phyloP scores from a whole-genome alignment of 1,140 invertebrate genomes.

The Drosophila ercepeae region DNA sequence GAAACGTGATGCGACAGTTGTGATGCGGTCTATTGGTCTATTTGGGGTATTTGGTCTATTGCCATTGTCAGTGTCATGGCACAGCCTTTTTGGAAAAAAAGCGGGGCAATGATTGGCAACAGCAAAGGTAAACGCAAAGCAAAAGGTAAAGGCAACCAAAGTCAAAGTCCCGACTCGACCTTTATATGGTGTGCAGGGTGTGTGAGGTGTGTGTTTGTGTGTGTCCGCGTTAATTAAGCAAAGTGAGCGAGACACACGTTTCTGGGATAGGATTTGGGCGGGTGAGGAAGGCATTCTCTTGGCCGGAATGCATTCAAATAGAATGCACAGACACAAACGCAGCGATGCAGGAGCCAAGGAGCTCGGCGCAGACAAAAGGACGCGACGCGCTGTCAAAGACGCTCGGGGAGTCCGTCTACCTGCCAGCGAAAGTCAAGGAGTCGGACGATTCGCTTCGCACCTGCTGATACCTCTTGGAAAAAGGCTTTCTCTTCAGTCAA shows the following conservation, averaged over 20 bases:
- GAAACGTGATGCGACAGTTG: slow-evolving; percentile 73
- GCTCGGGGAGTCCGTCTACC: slow-evolving; percentile 49
- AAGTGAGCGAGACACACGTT: slow-evolving; percentile 78
- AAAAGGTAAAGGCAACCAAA: slow-evolving; percentile 27
- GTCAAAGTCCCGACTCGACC: slow-evolving; percentile 70
- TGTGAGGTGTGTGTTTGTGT: slow-evolving; percentile 34
- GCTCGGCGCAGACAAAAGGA: slow-evolving; percentile 53
- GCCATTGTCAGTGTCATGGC: slow-evolving; percentile 50
- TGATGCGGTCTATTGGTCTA: slow-evolving; percentile 58
- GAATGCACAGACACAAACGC: slow-evolving; percentile 66
- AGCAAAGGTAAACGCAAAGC: slow-evolving; percentile 25
- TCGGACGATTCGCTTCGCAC: neutral
- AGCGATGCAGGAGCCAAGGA: slow-evolving; percentile 48
- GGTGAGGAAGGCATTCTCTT: slow-evolving; percentile 14
- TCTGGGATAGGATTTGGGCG: neutral
- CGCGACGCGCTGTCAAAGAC: slow-evolving; percentile 26
- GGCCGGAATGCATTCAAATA: slow-evolving; percentile 64
- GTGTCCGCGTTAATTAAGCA: slow-evolving; percentile 78
- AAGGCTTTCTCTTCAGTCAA: too few relatives aligned
- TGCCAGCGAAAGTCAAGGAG: slow-evolving; percentile 9
- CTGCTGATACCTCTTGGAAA: slow-evolving; percentile 4
- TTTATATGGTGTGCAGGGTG: slow-evolving; percentile 37
- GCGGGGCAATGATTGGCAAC: slow-evolving; percentile 78
- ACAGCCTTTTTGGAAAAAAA: slow-evolving; percentile 34
- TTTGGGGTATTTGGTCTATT: slow-evolving; percentile 60